phyloP scores from a whole-genome alignment of 2,888 invertebrate species.

The Gastracanthus pulcherrimus region DNA sequence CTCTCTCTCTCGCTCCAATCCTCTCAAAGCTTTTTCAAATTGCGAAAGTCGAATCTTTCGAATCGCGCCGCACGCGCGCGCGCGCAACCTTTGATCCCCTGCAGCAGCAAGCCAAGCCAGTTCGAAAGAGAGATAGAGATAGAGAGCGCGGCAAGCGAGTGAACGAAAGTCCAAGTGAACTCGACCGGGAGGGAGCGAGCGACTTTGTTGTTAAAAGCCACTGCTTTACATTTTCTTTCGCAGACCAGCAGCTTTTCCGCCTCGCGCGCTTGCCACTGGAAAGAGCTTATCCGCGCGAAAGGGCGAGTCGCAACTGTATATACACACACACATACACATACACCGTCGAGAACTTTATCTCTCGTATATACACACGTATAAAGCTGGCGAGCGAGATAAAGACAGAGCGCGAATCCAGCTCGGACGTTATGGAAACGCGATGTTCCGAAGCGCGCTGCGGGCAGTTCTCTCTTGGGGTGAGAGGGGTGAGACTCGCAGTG shows the following conservation, averaged over 20 bases:
- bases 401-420: conserved; percentile 34
- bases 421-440: conserved; percentile 36
- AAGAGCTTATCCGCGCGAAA: conserved; percentile 48
- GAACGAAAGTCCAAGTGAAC: conserved; percentile 41
- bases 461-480: not conserved
- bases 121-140: not conserved
- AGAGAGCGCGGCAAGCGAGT: not conserved
- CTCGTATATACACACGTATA: not conserved
- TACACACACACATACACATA: not conserved
- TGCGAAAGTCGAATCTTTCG: conserved; percentile 62
- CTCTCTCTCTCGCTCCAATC: conserved; percentile 53
- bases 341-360: not conserved
- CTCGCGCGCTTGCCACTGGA: too few relatives aligned
- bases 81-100: conserved; percentile 62
- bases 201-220: conserved; percentile 49
- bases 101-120: conserved; percentile 5
- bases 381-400: conserved; percentile 5
- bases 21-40: conserved; percentile 65
- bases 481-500: not conserved
- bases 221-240: conserved; percentile 67
- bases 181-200: conserved; percentile 21
- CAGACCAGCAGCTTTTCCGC: conserved; percentile 40
- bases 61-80: too few relatives aligned
- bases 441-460: not conserved
- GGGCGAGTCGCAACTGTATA: conserved; percentile 39